Conservation (phyloP, 2,797 vertebrate genomes). For the Xenops minutus region DNA sequence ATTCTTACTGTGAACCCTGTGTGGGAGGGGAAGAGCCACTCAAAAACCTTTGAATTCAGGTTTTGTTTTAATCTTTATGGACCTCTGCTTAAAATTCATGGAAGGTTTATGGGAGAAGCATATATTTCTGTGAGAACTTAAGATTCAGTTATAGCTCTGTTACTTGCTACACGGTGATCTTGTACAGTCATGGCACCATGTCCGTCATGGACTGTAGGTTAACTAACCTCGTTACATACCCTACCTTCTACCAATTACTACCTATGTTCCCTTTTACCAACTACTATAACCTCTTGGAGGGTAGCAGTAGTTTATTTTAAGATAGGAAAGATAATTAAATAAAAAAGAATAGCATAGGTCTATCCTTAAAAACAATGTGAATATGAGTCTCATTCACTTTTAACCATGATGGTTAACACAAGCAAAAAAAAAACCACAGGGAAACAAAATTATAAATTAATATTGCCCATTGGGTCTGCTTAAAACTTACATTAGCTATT, state of each 20-base stretch:
- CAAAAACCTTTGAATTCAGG: neutral
- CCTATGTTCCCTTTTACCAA: neutral
- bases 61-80: neutral
- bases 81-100: neutral
- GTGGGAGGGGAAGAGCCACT: neutral
- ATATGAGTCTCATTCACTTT: neutral
- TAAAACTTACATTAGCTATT: neutral
- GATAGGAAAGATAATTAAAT: neutral
- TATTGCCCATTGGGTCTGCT: neutral
- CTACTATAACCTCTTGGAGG: neutral
- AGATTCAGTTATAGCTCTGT: neutral
- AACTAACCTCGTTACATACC: neutral
- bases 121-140: neutral
- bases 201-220: neutral
- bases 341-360: neutral
- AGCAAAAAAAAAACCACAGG: neutral
- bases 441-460: neutral
- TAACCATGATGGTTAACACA: neutral
- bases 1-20: neutral
- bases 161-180: neutral
- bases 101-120: neutral
- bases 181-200: neutral
- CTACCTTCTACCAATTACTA: neutral
- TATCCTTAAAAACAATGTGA: neutral
- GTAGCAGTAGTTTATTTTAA: neutral